A percentile compares a stretch with the other conserved stretches of the same genome.
phyloP scores from a whole-genome alignment of 2,888 invertebrate genomes.

The Caradrina kadenii region DNA sequence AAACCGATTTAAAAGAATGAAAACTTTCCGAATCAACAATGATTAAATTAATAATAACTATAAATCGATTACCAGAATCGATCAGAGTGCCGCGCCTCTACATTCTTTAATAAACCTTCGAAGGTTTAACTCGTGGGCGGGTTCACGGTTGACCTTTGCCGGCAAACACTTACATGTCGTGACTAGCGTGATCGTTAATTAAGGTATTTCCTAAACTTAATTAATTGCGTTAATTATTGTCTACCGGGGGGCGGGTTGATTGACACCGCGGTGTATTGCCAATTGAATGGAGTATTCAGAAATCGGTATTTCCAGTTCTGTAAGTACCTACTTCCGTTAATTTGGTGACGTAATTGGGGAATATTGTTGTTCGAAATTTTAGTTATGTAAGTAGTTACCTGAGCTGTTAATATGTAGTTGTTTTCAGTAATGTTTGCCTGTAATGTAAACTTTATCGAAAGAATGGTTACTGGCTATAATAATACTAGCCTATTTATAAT shows the following conservation, averaged over 20 bases:
- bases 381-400: conserved; percentile 7
- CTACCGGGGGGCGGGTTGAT: conserved; percentile 66
- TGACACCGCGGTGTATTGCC: conserved; percentile 66
- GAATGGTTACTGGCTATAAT: too few species aligned
- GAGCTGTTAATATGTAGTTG: background rate
- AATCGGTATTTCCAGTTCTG: conserved; percentile 50
- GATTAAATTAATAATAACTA: conserved; percentile 55
- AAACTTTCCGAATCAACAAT: conserved; percentile 48
- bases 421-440: conserved; percentile 3
- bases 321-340: conserved; percentile 43
- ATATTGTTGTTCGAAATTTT: conserved; percentile 17
- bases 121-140: conserved; percentile 65
- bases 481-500: too few species aligned
- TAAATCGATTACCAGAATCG: conserved; percentile 57
- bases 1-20: conserved; percentile 43
- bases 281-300: conserved; percentile 50
- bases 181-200: conserved; percentile 76
- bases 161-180: conserved; percentile 76
- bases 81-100: conserved; percentile 51
- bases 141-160: conserved; percentile 73
- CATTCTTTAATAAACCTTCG: conserved; percentile 59
- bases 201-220: conserved; percentile 78
- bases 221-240: conserved; percentile 81
- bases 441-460: background rate
- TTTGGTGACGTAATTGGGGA: conserved; percentile 44